phyloP scores from a whole-genome alignment of 2,113 vertebrate genomes.

The Passer domesticus region DNA sequence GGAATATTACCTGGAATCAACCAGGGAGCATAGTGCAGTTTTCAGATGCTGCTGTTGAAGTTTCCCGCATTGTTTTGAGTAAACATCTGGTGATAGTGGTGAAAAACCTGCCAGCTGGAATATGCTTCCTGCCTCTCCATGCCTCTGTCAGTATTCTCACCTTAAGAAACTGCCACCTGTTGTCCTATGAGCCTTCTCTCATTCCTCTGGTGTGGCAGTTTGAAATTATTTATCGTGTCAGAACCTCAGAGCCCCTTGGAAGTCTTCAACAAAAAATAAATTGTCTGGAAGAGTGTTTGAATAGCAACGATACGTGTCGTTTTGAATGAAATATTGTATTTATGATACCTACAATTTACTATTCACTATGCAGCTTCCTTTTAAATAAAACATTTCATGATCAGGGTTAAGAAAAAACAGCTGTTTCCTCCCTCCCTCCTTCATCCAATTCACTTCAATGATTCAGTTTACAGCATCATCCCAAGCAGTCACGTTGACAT shows the following conservation, averaged over 20 bases:
- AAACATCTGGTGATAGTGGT: neutral
- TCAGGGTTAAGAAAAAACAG: constrained; percentile 5
- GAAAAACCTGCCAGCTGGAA: neutral
- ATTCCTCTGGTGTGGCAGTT: neutral
- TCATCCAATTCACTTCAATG: constrained; percentile 19
- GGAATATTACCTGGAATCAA: neutral
- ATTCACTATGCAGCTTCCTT: constrained; percentile 39
- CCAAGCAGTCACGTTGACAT: neutral
- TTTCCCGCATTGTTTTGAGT: neutral
- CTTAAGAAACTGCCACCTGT: neutral
- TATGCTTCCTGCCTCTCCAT: neutral
- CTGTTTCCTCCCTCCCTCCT: constrained; percentile 1
- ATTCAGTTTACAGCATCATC: constrained; percentile 18
- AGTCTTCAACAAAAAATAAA: neutral
- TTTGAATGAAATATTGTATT: constrained; percentile 11
- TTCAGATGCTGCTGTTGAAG: neutral
- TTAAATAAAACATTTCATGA: constrained; percentile 47
- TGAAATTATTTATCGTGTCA: neutral
- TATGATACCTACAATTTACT: constrained; percentile 46
- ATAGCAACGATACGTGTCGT: neutral
- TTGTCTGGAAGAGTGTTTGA: constrained; percentile 3
- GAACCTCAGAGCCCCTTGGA: neutral
- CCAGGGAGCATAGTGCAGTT: neutral
- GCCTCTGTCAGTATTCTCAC: neutral
- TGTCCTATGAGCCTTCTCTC: neutral